Base-by-base conservation (phyloP, 2,113 vertebrate genomes). In the Toxostoma redivivum region DNA sequence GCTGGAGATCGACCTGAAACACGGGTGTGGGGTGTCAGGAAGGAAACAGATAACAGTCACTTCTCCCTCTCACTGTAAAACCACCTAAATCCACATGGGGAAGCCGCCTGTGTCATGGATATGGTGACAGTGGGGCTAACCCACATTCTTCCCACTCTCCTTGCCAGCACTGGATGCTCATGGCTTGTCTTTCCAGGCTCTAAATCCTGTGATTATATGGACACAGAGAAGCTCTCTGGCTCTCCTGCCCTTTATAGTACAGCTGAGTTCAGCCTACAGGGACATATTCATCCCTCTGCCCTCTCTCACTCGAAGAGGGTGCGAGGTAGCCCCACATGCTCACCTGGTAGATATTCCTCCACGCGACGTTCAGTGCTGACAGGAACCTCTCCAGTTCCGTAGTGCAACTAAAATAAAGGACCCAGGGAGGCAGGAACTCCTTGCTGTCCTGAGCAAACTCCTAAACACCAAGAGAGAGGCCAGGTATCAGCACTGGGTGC, bases 371-470 rank as follows among this genome's bases (percentile, higher is more conserved):
- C 87, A 99, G 96, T 1, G 96, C 98, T 8, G 97, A 96, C 61
- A 99, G 95, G 76, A 99, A 98, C n/a, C 99, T 98, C 94, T 99
- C 98, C 94, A 99, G 98, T 91, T 99, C 99, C 2, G 97, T 98
- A 86, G 98, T 97, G 91, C 99, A 98, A 80, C 99, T 99, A 97
- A 99, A 98, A 92, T 99, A 99, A 92, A 99, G 97, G 58, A 99
- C 98, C 99, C 99, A 99, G 8, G 99, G 98, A 2, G 98, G 98
- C 30, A 99, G 98, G 94, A 98, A 98, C 85, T 98, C 98, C 64
- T 98, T 86, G 45, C 97, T 96, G 80, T 99, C 99, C 81, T 97
- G 97, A 40, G 98, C 97, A 92, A 99, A 99, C 94, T 99, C 99
- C 99, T 99, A 20, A 54, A 79, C 25, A 62, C 20, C 69, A 17